Evolutionary conservation across 2,797 vertebrate genomes (phyloP), one percentile per base, ranked within the genome.

Genomic region (Anomalospiza imberbis): DNA sequence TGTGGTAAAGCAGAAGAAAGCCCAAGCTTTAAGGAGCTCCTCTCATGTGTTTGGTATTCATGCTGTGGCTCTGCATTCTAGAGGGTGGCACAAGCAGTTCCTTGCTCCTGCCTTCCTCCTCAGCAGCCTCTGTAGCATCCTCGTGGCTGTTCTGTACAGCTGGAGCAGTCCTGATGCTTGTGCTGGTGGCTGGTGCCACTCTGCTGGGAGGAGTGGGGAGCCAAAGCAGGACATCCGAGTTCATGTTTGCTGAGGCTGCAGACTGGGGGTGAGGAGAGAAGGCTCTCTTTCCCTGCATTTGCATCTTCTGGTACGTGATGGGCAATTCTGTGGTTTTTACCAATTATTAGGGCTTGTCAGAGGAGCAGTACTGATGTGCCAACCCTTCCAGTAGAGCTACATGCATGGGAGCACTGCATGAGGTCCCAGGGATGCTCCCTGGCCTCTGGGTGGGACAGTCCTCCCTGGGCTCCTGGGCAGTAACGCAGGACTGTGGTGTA

Each of bases 361-460:
- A 76, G 57, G 40, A 53, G 4, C 4, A 11, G 50, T 10, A 4
- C 22, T 44, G 38, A 11, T 26, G 24, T 79, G 74, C 28, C 44
- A 36, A 5, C 21, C 29, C 42, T 76, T 57, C 44, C 34, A 29
- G 5, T 0, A 5, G 45, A 63, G 36, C 60, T 40, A 3, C 0
- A 2, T 75, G 70, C 25, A 17, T 12, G 18, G 60, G 34, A 62
- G 21, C 44, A 0, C 63, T 65, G 36, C 13, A 4, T 19, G 87
- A 68, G 42, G 24, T 65, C 31, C 48, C 5, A 2, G 67, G 42
- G 32, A 4, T 6, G 7, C 34, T 53, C 29, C 13, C 50, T 53
- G 47, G 40, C 17, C 32, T 38, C 42, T 47, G 48, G 9, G 10
- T 42, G 12, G 25, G 25, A 13, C 25, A 34, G 0, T 8, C 8